Conservation (phyloP, 2,113 vertebrate species). For the Amphiprion ocellaris region DNA sequence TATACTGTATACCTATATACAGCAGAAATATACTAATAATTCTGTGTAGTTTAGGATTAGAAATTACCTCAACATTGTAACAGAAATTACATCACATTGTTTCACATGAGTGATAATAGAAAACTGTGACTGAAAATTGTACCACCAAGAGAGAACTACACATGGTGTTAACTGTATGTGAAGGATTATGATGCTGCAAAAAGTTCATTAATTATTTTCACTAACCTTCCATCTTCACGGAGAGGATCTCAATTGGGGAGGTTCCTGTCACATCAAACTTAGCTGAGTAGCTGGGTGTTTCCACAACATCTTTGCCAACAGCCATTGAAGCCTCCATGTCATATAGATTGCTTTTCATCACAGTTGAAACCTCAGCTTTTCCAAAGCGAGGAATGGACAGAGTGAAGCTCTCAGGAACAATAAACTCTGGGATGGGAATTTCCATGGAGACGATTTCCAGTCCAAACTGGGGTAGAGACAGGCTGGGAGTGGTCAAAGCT, state of each 20-base stretch:
- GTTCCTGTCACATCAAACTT: constrained; percentile 84
- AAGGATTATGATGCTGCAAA: neutral
- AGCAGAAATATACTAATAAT: neutral
- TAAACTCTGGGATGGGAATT: constrained; percentile 86
- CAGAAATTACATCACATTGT: too few species aligned
- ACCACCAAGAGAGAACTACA: neutral
- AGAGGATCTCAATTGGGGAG: constrained; percentile 87
- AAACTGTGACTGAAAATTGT: neutral
- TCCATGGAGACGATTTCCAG: constrained; percentile 84
- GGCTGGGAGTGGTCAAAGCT: constrained; percentile 81
- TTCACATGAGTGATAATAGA: constrained; percentile 51
- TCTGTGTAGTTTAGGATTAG: neutral
- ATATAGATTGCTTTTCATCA: constrained; percentile 92
- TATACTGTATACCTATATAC: too few species aligned
- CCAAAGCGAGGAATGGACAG: constrained; percentile 88
- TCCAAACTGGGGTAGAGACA: constrained; percentile 85
- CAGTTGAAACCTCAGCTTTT: constrained; percentile 86
- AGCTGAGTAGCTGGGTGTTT: constrained; percentile 77
- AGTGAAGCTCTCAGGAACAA: constrained; percentile 82
- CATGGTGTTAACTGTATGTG: neutral
- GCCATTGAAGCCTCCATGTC: constrained; percentile 87
- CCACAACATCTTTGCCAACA: constrained; percentile 85
- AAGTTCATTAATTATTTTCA: neutral
- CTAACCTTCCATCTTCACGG: constrained; percentile 89
- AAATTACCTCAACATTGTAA: neutral